Evolutionary conservation across 2,888 invertebrate genomes (phyloP).

Genomic region (Aphidoletes aphidimyza): DNA sequence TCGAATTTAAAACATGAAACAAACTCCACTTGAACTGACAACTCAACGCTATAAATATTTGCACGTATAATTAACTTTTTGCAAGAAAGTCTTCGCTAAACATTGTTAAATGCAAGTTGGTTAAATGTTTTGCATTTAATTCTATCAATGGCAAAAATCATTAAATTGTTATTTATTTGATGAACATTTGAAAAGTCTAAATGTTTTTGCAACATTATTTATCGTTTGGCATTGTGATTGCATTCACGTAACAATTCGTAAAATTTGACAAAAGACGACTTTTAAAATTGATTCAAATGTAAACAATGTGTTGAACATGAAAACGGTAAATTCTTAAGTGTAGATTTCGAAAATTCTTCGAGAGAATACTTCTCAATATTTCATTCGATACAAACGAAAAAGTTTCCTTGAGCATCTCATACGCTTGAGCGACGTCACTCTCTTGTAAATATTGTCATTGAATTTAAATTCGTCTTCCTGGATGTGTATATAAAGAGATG

Average conservation of each 20-base stretch:
- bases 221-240: neutral
- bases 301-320: too few species aligned
- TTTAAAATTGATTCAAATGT: constrained; percentile 18
- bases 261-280: neutral
- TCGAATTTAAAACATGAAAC: too few species aligned
- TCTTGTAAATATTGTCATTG: constrained; percentile 22
- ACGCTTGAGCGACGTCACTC: neutral
- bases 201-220: constrained; percentile 17
- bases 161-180: neutral
- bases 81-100: neutral
- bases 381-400: too few species aligned
- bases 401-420: neutral
- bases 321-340: too few species aligned
- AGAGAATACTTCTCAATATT: too few species aligned
- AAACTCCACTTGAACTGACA: too few species aligned
- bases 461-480: neutral
- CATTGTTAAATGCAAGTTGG: neutral
- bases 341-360: too few species aligned
- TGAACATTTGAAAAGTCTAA: neutral
- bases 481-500: too few species aligned
- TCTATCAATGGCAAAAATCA: neutral
- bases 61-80: neutral
- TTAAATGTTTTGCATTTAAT: neutral
- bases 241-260: neutral
- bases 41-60: constrained; percentile 18